phyloP scores from a whole-genome alignment of 1,140 invertebrate species.

The Drepana arcuata region DNA sequence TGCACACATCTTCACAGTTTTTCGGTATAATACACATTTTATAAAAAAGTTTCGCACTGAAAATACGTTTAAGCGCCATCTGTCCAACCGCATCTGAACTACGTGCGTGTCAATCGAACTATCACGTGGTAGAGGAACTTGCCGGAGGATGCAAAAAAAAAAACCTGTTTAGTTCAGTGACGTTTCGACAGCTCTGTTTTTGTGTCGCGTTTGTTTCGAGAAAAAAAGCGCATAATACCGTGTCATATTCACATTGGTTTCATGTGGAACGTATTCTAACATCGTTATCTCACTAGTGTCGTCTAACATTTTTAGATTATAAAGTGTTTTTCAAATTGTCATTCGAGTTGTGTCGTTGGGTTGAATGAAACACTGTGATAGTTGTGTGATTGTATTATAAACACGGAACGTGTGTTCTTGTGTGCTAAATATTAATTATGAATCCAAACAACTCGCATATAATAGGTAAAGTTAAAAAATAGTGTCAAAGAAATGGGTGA shows the following conservation, averaged over 20 bases:
- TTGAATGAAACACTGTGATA: slow-evolving; percentile 24
- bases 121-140: slow-evolving; percentile 33
- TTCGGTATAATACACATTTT: no score
- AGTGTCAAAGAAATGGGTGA: slow-evolving; percentile 59
- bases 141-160: slow-evolving; percentile 35
- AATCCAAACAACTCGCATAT: slow-evolving; percentile 2
- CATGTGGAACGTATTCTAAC: no score
- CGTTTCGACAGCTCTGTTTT: slow-evolving; percentile 50
- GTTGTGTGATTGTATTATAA: slow-evolving; percentile 21
- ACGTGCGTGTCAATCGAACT: slow-evolving; percentile 35
- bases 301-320: no score
- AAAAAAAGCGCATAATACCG: no score
- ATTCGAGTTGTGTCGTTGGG: slow-evolving; percentile 9
- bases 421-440: slow-evolving; percentile 6
- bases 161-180: slow-evolving; percentile 60
- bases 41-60: no score
- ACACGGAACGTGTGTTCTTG: slow-evolving; percentile 14
- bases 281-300: no score
- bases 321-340: no score
- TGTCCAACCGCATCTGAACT: no score
- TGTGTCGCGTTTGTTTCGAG: slow-evolving; percentile 39
- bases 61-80: slow-evolving; percentile 43
- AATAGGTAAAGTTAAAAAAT: slow-evolving; percentile 13
- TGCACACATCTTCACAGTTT: no score
- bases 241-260: no score